These are phyloP conservation scores for Malurus elegans DNA, from an alignment of 2,113 vertebrate genomes.

Conservation along the genomic window DNA sequence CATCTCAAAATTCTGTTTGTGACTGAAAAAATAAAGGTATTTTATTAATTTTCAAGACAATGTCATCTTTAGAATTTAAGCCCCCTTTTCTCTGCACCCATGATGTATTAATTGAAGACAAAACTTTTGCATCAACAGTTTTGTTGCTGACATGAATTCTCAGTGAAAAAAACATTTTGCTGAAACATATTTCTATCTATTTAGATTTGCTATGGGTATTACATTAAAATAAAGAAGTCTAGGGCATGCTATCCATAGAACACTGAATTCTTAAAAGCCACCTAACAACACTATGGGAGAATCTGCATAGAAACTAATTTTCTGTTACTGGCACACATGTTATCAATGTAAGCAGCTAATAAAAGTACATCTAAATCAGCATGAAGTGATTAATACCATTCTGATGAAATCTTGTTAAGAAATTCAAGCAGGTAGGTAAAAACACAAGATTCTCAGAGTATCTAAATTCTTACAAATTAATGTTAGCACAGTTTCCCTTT, in stretches of 20 bases:
- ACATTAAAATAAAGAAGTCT: not conserved
- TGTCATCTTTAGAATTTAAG: not conserved
- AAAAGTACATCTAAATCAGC: not conserved
- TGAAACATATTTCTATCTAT: not conserved
- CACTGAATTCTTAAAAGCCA: not conserved
- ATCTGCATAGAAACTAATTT: not conserved
- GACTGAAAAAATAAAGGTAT: not conserved
- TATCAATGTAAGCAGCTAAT: not conserved
- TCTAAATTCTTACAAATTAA: not conserved
- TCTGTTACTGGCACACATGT: not conserved
- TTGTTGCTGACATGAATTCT: not conserved
- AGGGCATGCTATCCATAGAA: not conserved
- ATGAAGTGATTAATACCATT: not conserved
- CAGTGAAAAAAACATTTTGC: not conserved
- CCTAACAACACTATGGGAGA: not conserved
- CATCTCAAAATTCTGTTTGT: not conserved
- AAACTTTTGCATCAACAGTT: not conserved
- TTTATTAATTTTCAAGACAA: not conserved
- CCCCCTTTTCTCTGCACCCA: not conserved
- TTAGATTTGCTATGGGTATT: not conserved
- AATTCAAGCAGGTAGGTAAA: not conserved
- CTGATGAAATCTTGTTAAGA: not conserved
- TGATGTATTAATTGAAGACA: not conserved
- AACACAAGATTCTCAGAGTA: not conserved
- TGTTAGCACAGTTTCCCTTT: not conserved